Base-by-base conservation (phyloP, 2,888 invertebrate species). In the Pandemis corylana region DNA sequence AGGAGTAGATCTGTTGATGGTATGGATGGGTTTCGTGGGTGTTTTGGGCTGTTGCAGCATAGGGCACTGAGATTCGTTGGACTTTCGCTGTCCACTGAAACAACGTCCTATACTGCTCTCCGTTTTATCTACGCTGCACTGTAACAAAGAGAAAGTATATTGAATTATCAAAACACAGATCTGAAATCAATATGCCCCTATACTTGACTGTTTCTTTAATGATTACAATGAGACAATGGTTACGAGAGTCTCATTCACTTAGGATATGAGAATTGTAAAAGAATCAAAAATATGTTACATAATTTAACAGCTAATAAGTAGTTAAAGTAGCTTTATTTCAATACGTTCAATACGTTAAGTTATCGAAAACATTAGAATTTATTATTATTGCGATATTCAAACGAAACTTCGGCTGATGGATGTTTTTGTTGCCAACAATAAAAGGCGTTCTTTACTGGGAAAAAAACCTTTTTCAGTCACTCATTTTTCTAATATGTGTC, bases 1-100 rank as follows among this genome's bases (percentile, higher is more conserved):
- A 66, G 86, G 80, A 70, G 84, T 83, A 76, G 94, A 89, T 76
- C 89, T 87, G 82, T 94, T 95, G 78, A 92, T 94, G 44, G 93
- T 94, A 77, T 92, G 93, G 61, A 93, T 94, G 5, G 94, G 93
- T 79, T 90, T 92, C 10, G 93, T 91, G 13, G 95, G 93, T 62
- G 95, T 94, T 81, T 94, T 92, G 73, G 90, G 93, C 77, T 92
- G 91, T 77, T 95, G 94, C 73, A 96, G 87, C 96, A 96, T 96
- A 12, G 96, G 96, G 79, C 96, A 96, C 84, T 97, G 96, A 9
- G 97, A 97, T 90, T 97, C 97, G 93, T 97, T 97, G 81, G 96
- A 97, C 82, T 96, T 96, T 49, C 97, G 92, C 68, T 95, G 95
- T n/a, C 95, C 95, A 42, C 96, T 95, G 78, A 96, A 96, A 85